Evolutionary conservation across 1,140 invertebrate genomes (phyloP).

Genomic region (Harlomillsia oculata): DNA sequence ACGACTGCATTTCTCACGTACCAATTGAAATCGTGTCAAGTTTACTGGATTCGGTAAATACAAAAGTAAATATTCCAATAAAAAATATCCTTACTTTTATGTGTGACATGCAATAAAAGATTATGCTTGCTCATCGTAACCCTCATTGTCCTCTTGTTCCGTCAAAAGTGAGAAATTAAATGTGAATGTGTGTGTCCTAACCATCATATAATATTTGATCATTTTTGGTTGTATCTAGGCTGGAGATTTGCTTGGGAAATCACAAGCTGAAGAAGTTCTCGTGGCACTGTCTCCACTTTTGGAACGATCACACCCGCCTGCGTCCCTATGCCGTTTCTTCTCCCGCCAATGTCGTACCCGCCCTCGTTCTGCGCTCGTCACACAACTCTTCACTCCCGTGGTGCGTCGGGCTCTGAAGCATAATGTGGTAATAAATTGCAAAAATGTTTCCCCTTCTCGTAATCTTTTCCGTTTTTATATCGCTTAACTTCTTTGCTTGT

Average conservation of each 20-base stretch:
- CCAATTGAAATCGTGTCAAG: slow-evolving; percentile 66
- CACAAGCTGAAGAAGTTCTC: slow-evolving; percentile 47
- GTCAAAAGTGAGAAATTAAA: background rate
- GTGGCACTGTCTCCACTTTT: slow-evolving; percentile 49
- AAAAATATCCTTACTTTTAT: background rate
- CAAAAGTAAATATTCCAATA: background rate
- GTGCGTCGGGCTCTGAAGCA: slow-evolving; percentile 72
- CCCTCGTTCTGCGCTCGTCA: slow-evolving; percentile 50
- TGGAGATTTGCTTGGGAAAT: slow-evolving; percentile 41
- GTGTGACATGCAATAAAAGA: too few relatives aligned
- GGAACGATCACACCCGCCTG: slow-evolving; percentile 52
- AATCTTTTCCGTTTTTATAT: background rate
- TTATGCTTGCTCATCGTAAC: too few relatives aligned
- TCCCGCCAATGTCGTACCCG: slow-evolving; percentile 49
- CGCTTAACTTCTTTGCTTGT: too few relatives aligned
- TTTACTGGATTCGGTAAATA: slow-evolving; percentile 51
- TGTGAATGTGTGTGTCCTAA: background rate
- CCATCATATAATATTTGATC: background rate
- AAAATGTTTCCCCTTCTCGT: slow-evolving; percentile 14
- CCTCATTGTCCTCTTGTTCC: too few relatives aligned
- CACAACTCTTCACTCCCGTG: slow-evolving; percentile 58
- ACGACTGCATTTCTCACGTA: slow-evolving; percentile 61
- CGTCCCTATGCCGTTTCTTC: slow-evolving; percentile 52
- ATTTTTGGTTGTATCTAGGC: slow-evolving; percentile 20
- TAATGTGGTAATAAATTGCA: slow-evolving; percentile 53